Evolutionary conservation across 2,797 vertebrate species (phyloP).

Genomic region (Trematomus bernacchii): DNA sequence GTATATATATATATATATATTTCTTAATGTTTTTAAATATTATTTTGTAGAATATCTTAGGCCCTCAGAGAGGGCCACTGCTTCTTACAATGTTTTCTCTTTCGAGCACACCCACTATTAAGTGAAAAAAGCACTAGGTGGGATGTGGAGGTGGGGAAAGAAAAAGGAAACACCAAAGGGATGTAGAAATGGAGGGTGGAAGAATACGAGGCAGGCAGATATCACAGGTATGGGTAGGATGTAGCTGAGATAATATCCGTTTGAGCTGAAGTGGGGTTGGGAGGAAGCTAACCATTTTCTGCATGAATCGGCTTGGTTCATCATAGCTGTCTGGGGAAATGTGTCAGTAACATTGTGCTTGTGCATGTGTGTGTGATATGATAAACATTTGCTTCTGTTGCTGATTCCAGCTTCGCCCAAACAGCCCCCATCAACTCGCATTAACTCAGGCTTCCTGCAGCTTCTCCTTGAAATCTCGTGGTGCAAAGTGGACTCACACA

Average conservation of each 20-base stretch:
- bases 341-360: constrained; percentile 49
- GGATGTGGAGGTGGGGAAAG: background rate
- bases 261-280: constrained; percentile 48
- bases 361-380: constrained; percentile 59
- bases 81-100: background rate
- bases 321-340: constrained; percentile 55
- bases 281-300: constrained; percentile 72
- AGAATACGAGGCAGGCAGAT: constrained; percentile 28
- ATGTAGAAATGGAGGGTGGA: constrained; percentile 25
- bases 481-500: constrained; percentile 26
- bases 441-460: constrained; percentile 13
- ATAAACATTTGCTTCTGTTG: constrained; percentile 50
- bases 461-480: background rate
- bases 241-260: constrained; percentile 58
- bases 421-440: constrained; percentile 1
- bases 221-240: constrained; percentile 36
- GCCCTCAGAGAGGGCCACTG: too few relatives aligned
- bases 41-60: too few relatives aligned
- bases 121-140: constrained; percentile 13
- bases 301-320: constrained; percentile 67
- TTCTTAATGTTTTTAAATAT: too few relatives aligned
- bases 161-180: constrained; percentile 7
- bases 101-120: constrained; percentile 8
- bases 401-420: constrained; percentile 28
- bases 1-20: too few relatives aligned